Evolutionary conservation across 2,888 invertebrate species (phyloP).

Genomic region (Archips xylosteana): DNA sequence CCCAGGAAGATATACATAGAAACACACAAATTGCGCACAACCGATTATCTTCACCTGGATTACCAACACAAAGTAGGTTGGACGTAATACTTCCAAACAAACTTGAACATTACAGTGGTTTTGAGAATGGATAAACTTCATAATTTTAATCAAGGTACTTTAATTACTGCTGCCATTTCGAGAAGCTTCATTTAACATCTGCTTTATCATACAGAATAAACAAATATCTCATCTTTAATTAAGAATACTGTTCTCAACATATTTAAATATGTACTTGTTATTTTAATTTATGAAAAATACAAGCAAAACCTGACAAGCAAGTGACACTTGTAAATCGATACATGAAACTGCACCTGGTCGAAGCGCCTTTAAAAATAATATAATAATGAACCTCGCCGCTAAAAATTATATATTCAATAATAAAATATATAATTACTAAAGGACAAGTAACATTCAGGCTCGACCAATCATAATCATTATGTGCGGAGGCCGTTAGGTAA

Average conservation of each 20-base stretch:
- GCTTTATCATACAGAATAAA: background rate
- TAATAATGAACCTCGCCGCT: conserved; percentile 31
- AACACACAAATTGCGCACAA: no score
- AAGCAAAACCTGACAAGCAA: conserved; percentile 13
- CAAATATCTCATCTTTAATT: background rate
- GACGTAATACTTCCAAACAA: conserved; percentile 5
- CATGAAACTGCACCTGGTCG: conserved; percentile 22
- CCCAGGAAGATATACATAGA: no score
- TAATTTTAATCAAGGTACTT: conserved; percentile 38
- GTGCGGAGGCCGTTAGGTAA: conserved; percentile 69
- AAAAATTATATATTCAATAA: conserved; percentile 39
- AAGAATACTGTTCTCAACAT: background rate
- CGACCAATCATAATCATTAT: conserved; percentile 69
- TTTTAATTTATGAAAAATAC: no score
- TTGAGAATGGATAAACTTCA: conserved; percentile 34
- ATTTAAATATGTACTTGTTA: background rate
- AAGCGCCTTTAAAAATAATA: conserved; percentile 20
- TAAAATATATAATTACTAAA: conserved; percentile 40
- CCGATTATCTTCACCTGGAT: background rate
- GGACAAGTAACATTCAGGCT: conserved; percentile 27
- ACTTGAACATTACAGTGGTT: conserved; percentile 29
- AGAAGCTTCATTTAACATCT: conserved; percentile 1
- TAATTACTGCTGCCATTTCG: conserved; percentile 15
- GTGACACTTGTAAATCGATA: conserved; percentile 30
- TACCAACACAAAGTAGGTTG: conserved; percentile 1